Evolutionary conservation across 2,113 vertebrate genomes (phyloP).

Genomic region (Phrynosoma platyrhinos): DNA sequence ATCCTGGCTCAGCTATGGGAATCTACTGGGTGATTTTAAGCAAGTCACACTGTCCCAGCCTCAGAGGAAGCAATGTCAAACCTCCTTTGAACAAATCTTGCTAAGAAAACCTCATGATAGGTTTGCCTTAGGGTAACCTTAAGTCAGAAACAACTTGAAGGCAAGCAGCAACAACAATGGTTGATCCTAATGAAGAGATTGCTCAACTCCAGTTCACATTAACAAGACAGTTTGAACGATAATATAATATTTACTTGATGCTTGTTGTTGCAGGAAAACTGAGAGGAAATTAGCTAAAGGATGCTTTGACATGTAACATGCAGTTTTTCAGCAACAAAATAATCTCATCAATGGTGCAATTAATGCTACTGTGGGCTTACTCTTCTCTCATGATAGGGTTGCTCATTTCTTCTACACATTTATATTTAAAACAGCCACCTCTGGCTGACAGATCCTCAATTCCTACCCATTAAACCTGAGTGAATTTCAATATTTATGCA

Average conservation of each 20-base stretch:
- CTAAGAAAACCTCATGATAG: too few species aligned
- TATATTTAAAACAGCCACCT: slow-evolving; percentile 20
- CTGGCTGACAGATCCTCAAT: slow-evolving; percentile 29
- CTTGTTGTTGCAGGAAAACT: neutral
- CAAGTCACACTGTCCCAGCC: too few species aligned
- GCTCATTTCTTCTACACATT: slow-evolving; percentile 26
- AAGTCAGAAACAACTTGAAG: too few species aligned
- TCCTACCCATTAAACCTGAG: slow-evolving; percentile 30
- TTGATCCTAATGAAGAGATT: too few species aligned
- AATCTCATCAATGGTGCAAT: slow-evolving; percentile 5
- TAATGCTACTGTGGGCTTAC: neutral
- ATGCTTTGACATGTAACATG: neutral
- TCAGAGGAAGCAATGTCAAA: too few species aligned
- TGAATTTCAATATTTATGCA: slow-evolving; percentile 43
- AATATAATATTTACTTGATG: neutral
- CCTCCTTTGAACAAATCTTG: too few species aligned
- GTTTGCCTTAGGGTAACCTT: too few species aligned
- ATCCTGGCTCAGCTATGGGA: too few species aligned
- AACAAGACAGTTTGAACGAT: neutral
- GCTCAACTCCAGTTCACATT: neutral
- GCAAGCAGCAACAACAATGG: too few species aligned
- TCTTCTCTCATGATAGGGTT: slow-evolving; percentile 25
- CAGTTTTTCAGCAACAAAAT: neutral
- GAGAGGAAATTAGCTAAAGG: neutral
- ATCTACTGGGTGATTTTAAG: neutral